Evolutionary conservation across 2,888 invertebrate genomes (phyloP), one percentile per base, ranked within the genome.

Genomic region (Cerceris ruficornis): DNA sequence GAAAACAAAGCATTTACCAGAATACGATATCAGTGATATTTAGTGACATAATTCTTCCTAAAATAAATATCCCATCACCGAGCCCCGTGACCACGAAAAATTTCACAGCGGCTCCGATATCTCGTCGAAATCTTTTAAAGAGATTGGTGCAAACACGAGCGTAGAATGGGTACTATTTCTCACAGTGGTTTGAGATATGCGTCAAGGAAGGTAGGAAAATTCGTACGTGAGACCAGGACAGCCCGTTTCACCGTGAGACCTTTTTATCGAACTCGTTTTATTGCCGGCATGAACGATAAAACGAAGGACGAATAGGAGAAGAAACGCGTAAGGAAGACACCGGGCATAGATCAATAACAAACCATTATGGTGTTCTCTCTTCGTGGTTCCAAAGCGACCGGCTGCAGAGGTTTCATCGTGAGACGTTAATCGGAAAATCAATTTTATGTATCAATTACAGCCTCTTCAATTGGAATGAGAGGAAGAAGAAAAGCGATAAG

Each of bases 331-430:
- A 88, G 88, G 84, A 89, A 88, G 86, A 81, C 87, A 86, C 84
- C 75, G 87, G 88, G 90, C 28, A 88, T 90, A 90, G 90, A 91
- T 91, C 91, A 91, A 91, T 91, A 91, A 91, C 88, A 90, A 91
- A 90, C 90, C 90, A 90, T 91, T 91, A 91, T 88, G 88, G 88
- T 28, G 87, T 86, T 81, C 83, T 87, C 86, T 76, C 69, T 28
- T 4, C 2, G 84, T 81, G 83, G 82, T 80, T 80, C 70, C 71
- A 67, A 74, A 70, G 75, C 58, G 75, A 71, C 69, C 75, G 75
- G 42, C 55, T 17, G 54, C 17, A 55, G 49, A 43, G 17, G 54
- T 46, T 66, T 57, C 46, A 17, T 50, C 52, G 62, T 43, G 17
- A 61, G 61, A 66, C 39, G 60, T 69, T 67, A 71, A 13, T 54